Conservation (phyloP, 30 jellyfish, hydroid and myxozoan genomes). For the Chironex yamaguchii region DNA sequence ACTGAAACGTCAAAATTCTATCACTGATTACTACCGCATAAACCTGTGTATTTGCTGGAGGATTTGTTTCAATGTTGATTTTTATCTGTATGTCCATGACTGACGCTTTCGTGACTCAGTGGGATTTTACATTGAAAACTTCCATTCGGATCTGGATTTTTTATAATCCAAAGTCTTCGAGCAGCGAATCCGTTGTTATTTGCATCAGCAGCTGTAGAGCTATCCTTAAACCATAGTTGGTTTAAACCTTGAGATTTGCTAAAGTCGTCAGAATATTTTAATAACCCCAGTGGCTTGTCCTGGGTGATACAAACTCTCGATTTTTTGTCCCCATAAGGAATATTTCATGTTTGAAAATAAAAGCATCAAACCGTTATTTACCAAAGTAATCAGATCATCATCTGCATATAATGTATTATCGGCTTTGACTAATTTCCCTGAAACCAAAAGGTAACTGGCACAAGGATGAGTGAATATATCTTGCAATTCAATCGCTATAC, state of each 20-base stretch:
- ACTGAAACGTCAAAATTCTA: no score
- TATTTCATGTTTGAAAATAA: not conserved
- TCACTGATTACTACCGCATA: no score
- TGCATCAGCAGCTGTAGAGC: not conserved
- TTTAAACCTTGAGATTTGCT: not conserved
- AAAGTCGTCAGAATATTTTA: not conserved
- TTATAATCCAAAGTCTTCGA: not conserved
- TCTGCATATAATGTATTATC: not conserved
- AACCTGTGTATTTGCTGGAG: no score
- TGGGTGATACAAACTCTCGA: not conserved
- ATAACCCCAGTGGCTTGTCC: not conserved
- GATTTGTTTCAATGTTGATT: no score
- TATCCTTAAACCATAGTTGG: not conserved
- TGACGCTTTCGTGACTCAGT: not conserved
- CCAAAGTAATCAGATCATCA: not conserved
- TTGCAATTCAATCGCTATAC: not conserved
- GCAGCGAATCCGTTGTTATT: not conserved
- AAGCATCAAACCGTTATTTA: not conserved
- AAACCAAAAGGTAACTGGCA: not conserved
- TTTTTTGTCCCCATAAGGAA: not conserved
- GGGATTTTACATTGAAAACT: not conserved
- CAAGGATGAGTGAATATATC: not conserved
- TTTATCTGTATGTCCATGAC: no score
- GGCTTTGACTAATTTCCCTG: not conserved
- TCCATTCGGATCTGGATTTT: not conserved